Percentiles rank a stretch among this genome's conserved stretches.
Evolutionary conservation across 2,113 vertebrate genomes (phyloP).

Genomic region (Microtus richardsoni): DNA sequence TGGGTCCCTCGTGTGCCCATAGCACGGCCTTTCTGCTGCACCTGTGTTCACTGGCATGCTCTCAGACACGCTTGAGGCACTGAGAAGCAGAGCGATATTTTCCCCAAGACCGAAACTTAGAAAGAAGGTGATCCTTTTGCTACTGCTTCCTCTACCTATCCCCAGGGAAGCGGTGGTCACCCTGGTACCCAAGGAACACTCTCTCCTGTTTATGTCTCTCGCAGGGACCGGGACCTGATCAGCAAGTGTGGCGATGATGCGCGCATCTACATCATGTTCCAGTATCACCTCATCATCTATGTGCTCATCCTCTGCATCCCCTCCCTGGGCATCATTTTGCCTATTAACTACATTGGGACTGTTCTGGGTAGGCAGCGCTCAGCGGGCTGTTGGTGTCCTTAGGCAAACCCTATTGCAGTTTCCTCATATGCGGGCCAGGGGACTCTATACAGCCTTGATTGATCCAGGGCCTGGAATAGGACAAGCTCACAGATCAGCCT

Average conservation of each 20-base stretch:
- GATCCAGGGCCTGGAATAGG: not conserved
- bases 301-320: constrained; percentile 93
- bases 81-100: not conserved
- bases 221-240: constrained; percentile 95
- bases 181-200: not conserved
- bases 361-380: constrained; percentile 90
- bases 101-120: not conserved
- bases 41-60: not conserved
- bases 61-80: not conserved
- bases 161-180: fast-evolving
- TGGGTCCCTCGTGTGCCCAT: not conserved
- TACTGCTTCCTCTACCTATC: not conserved
- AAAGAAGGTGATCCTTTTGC: too few species aligned
- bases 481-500: not conserved
- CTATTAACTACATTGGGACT: constrained; percentile 95
- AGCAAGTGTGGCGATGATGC: constrained; percentile 97
- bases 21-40: not conserved
- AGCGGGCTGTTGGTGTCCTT: not conserved
- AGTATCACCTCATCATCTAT: constrained; percentile 95
- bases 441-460: not conserved
- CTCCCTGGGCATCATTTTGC: constrained; percentile 95
- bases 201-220: constrained; percentile 57
- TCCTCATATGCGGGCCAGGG: not conserved
- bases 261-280: constrained; percentile 96
- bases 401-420: fast-evolving